Conservation (phyloP, 2,113 vertebrate species). For the Rhipidura dahli region DNA sequence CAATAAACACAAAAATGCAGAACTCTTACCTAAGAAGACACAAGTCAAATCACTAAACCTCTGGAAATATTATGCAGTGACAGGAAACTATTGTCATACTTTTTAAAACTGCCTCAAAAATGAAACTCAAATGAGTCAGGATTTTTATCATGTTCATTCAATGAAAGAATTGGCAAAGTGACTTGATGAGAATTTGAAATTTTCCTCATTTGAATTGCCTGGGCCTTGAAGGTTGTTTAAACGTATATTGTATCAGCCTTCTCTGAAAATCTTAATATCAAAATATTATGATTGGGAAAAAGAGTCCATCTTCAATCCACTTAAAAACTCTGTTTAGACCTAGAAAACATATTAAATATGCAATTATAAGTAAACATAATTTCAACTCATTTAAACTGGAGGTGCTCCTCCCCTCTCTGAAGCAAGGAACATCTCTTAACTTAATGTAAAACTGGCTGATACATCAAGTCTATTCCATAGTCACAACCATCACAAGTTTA, state of each 20-base stretch:
- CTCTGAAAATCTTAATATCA: conserved; percentile 44
- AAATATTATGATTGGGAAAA: conserved; percentile 28
- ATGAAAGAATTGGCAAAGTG: conserved; percentile 34
- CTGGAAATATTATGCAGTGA: neutral
- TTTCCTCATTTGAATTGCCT: conserved; percentile 52
- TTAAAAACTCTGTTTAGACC: neutral
- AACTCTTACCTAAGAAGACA: neutral
- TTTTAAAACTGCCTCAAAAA: conserved; percentile 49
- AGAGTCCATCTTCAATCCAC: conserved; percentile 2
- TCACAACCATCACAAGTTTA: neutral
- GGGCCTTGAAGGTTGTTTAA: conserved; percentile 46
- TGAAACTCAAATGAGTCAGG: neutral
- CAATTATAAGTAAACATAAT: neutral
- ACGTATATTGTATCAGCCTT: conserved; percentile 6
- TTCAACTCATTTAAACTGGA: neutral
- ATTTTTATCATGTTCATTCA: conserved; percentile 28
- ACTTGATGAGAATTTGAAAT: conserved; percentile 37
- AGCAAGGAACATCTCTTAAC: neutral
- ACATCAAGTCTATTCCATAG: neutral
- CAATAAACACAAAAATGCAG: neutral
- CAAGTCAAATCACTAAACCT: neutral
- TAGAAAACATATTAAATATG: neutral
- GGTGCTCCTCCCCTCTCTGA: neutral
- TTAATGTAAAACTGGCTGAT: neutral
- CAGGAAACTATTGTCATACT: neutral